These are phyloP conservation scores for Rhynchonycteris naso DNA, from an alignment of 2,797 vertebrate species.

Conservation along the genomic window DNA sequence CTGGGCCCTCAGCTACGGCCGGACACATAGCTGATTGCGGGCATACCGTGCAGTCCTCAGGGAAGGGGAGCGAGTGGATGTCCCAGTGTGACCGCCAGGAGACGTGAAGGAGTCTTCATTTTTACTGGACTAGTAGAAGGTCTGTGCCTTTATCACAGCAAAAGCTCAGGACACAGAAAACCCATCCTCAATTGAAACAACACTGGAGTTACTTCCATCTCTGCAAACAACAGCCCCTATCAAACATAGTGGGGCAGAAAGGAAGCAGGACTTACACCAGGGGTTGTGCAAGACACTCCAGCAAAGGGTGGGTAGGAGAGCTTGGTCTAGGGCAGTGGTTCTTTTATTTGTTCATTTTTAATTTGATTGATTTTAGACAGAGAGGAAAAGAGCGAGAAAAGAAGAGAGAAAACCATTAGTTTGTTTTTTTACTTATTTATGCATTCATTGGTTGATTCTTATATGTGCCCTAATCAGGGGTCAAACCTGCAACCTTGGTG, in stretches of 20 bases:
- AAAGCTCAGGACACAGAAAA: background rate
- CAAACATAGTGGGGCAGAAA: background rate
- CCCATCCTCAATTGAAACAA: background rate
- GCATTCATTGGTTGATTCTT: too few species aligned
- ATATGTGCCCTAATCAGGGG: too few species aligned
- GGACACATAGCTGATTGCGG: background rate
- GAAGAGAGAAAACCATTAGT: too few species aligned
- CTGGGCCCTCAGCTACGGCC: background rate
- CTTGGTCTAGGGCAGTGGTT: background rate
- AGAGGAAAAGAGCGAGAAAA: too few species aligned
- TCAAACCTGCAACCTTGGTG: too few species aligned
- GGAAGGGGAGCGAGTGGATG: background rate
- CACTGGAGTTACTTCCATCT: background rate
- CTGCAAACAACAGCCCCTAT: background rate
- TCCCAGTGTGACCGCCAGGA: rapidly evolving
- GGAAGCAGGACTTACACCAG: background rate
- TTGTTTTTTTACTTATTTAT: too few species aligned
- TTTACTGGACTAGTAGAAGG: background rate
- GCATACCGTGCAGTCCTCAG: rapidly evolving
- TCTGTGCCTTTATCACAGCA: background rate
- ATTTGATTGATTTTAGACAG: too few species aligned
- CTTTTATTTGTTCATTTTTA: background rate
- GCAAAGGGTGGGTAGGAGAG: background rate
- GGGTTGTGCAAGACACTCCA: background rate
- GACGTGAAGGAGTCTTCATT: background rate